These are phyloP conservation scores for Stigmatopora nigra DNA, from an alignment of 2,113 vertebrate genomes.

Conservation along the genomic window DNA sequence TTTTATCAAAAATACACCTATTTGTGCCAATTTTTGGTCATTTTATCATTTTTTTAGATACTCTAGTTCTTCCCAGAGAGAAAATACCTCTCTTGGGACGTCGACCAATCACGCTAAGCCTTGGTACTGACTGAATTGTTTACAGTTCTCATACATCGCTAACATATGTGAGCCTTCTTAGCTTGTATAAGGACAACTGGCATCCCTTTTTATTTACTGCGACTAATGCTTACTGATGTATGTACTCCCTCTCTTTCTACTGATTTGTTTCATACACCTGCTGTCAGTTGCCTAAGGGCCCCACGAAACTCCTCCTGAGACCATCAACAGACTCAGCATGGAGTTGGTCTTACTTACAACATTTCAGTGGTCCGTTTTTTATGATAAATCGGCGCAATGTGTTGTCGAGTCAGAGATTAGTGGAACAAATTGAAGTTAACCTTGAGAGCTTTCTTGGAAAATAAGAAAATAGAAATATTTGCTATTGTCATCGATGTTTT, in stretches of 20 bases:
- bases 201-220: constrained; percentile 6
- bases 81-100: too few relatives aligned
- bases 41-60: too few relatives aligned
- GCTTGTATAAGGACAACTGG: neutral
- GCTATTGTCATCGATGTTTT: too few relatives aligned
- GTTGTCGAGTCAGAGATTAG: neutral
- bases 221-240: constrained; percentile 33
- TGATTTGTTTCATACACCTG: constrained; percentile 39
- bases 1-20: too few relatives aligned
- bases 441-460: too few relatives aligned
- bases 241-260: constrained; percentile 22
- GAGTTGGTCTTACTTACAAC: constrained; percentile 21
- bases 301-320: constrained; percentile 29
- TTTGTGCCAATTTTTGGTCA: too few relatives aligned
- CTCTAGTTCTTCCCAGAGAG: too few relatives aligned
- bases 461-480: too few relatives aligned
- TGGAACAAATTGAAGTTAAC: neutral
- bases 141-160: neutral
- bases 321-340: constrained; percentile 36
- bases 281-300: constrained; percentile 42
- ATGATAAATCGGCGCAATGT: neutral
- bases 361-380: neutral
- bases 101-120: too few relatives aligned
- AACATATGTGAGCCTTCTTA: neutral
- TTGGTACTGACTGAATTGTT: too few relatives aligned